Percentiles rank a stretch among this genome's conserved stretches.
phyloP scores from a whole-genome alignment of 2,797 vertebrate genomes.

The Falco concolor region DNA sequence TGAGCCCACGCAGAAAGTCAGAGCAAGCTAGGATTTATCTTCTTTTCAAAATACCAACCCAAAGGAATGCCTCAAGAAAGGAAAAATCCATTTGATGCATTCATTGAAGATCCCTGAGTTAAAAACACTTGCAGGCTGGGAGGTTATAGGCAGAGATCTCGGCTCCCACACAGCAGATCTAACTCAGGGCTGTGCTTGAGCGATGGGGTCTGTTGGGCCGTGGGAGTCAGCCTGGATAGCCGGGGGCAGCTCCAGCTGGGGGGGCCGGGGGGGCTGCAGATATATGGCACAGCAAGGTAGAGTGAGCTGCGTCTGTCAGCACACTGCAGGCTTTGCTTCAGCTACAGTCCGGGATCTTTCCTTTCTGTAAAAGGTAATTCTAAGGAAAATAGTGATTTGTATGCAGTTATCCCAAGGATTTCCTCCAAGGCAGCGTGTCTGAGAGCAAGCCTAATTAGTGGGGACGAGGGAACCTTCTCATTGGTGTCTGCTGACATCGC shows the following conservation, averaged over 20 bases:
- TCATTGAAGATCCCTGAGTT: not conserved
- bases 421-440: not conserved
- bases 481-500: not conserved
- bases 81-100: not conserved
- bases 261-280: not conserved
- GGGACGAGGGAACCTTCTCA: not conserved
- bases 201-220: not conserved
- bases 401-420: not conserved
- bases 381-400: not conserved
- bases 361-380: not conserved
- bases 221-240: not conserved
- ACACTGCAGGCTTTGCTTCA: not conserved
- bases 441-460: not conserved
- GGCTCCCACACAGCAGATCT: not conserved
- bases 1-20: not conserved
- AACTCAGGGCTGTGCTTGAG: not conserved
- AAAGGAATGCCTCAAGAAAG: not conserved
- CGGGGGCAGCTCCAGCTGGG: accelerated
- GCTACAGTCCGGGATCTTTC: not conserved
- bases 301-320: not conserved
- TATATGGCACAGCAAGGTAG: accelerated
- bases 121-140: not conserved
- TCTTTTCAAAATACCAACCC: not conserved
- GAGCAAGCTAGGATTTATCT: not conserved
- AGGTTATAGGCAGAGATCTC: not conserved